Base-by-base conservation (phyloP, 2,888 invertebrate species). In the Mythimna lalbum region DNA sequence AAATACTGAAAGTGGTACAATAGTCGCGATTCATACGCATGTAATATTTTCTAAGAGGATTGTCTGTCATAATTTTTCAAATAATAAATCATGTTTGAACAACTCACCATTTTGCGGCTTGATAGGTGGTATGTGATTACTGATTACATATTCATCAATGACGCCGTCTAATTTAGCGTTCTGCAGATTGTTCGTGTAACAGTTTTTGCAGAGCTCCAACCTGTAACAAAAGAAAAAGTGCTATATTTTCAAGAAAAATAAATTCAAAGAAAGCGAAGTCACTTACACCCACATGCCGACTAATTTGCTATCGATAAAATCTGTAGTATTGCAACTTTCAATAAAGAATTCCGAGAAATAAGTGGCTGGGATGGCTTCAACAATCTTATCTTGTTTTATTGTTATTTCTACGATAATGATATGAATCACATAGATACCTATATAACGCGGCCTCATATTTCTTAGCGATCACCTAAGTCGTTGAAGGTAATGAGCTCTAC, bases 101-200 rank as follows among this genome's bases (percentile, higher is more conserved):
- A 62, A 86, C 93, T 92, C 84, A 95, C 96, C 96, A 95, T 96
- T 96, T 92, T 95, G 95, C 50, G 92, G 90, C 86, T 94, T 95
- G 80, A 90, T 91, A 74, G 93, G 93, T 63, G 95, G 93, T 90
- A 95, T 93, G 88, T 95, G 95, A 88, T 96, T 95, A 84, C 92
- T 94, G 86, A 95, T 95, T 84, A 95, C 95, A 95, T 95, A 96
- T 91, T 95, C 95, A 90, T 94, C 93, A 84, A 95, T 93, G 77
- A 90, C 93, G 65, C 91, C 93, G 87, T 94, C 95, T 86, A 94
- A 91, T 95, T 96, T 95, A 68, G 92, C 89, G 82, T 88, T 93
- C 84, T 96, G 97, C 84, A 96, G 92, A 93, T 97, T 97, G 96
- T 98, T 98, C 95, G 98, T 98, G 97, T 98, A 98, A 96, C 98